phyloP scores from a whole-genome alignment of 2,888 invertebrate species.

The Mimas tiliae region DNA sequence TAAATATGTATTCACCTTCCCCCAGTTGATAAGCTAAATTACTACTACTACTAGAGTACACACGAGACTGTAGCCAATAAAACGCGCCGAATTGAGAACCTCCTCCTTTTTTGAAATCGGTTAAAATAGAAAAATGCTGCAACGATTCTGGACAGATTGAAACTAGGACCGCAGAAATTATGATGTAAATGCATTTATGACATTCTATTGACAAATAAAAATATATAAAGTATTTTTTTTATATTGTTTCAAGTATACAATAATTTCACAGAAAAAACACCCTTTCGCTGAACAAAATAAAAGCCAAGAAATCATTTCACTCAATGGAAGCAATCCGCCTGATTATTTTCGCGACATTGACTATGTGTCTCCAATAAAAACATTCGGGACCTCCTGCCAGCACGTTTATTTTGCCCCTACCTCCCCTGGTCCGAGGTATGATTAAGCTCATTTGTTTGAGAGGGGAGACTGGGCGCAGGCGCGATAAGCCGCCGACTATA shows the following conservation, averaged over 20 bases:
- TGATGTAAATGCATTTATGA: too few species aligned
- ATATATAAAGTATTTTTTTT: not conserved
- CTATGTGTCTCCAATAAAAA: slow-evolving; percentile 73
- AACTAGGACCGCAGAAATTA: too few species aligned
- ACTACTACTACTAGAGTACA: too few species aligned
- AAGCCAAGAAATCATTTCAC: slow-evolving; percentile 54
- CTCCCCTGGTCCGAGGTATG: slow-evolving; percentile 73
- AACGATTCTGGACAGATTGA: too few species aligned
- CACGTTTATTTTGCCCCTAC: slow-evolving; percentile 70
- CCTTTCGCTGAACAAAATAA: slow-evolving; percentile 26
- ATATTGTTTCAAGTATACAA: not conserved
- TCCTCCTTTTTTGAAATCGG: too few species aligned
- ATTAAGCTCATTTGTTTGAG: slow-evolving; percentile 78
- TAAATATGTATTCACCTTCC: too few species aligned
- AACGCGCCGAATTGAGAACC: too few species aligned
- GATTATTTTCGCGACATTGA: slow-evolving; percentile 78
- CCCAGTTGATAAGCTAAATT: too few species aligned
- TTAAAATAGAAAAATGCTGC: too few species aligned
- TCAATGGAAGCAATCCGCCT: slow-evolving; percentile 60
- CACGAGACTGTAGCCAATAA: too few species aligned
- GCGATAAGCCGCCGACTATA: slow-evolving; percentile 79
- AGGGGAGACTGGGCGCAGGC: slow-evolving; percentile 63
- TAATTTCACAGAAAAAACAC: not conserved
- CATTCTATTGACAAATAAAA: too few species aligned
- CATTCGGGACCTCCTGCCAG: slow-evolving; percentile 69